phyloP scores from a whole-genome alignment of 1,140 invertebrate genomes.

The Homalodisca vitripennis region DNA sequence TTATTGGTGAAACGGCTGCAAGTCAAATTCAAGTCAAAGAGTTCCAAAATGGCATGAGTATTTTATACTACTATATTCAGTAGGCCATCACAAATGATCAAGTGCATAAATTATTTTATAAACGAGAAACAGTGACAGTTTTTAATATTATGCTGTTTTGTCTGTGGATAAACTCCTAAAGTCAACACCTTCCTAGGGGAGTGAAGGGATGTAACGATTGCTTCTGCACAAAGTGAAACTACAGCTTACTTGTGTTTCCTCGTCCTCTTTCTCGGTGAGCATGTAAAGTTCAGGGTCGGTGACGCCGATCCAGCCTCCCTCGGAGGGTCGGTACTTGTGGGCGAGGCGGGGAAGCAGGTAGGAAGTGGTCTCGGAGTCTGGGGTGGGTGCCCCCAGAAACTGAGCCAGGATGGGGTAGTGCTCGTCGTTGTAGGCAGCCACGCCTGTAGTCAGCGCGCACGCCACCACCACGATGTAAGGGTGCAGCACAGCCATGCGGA shows the following conservation, averaged over 20 bases:
- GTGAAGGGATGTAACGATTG: too few species aligned
- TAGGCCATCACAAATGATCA: too few species aligned
- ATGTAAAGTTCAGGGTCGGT: slow-evolving; percentile 18
- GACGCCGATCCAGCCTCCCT: slow-evolving; percentile 21
- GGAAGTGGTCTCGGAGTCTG: slow-evolving; percentile 17
- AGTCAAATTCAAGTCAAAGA: too few species aligned
- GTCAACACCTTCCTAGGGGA: too few species aligned
- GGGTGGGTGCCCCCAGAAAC: not conserved
- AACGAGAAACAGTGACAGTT: too few species aligned
- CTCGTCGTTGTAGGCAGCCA: slow-evolving; percentile 22
- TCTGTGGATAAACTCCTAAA: too few species aligned
- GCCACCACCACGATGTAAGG: not conserved
- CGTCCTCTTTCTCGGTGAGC: slow-evolving; percentile 20
- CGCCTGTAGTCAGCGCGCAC: slow-evolving; percentile 4
- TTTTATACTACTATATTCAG: too few species aligned
- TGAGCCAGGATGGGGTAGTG: not conserved
- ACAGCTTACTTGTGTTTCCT: slow-evolving; percentile 11
- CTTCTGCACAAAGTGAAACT: too few species aligned
- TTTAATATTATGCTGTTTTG: too few species aligned
- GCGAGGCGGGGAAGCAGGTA: slow-evolving; percentile 22
- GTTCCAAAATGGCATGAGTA: too few species aligned
- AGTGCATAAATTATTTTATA: too few species aligned
- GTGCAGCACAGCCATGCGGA: slow-evolving; percentile 15
- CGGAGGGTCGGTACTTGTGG: slow-evolving; percentile 23
- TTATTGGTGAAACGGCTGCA: too few species aligned